Evolutionary conservation across 1,140 invertebrate species (phyloP).

Genomic region (Scaptomyza pallida): DNA sequence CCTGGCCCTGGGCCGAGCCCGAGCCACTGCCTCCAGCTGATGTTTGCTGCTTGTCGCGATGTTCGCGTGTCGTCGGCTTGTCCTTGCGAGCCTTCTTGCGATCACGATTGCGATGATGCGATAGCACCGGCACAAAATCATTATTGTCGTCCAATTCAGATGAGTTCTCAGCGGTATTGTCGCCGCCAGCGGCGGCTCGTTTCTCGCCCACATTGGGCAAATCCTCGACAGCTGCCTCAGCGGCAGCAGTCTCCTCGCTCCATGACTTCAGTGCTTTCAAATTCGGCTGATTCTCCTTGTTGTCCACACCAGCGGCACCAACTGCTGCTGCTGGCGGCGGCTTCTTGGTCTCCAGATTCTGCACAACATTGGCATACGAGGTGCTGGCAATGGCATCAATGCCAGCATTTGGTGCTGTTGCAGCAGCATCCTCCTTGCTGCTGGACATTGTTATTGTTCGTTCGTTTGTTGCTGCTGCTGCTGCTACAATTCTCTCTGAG

Average conservation of each 20-base stretch:
- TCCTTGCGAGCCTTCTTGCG: conserved; percentile 84
- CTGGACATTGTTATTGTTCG: conserved; percentile 59
- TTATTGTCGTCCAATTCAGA: conserved; percentile 84
- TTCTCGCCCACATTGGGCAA: conserved; percentile 64
- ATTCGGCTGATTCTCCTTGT: conserved; percentile 81
- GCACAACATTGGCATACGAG: conserved; percentile 76
- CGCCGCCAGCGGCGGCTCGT: conserved; percentile 70
- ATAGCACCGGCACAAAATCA: conserved; percentile 85
- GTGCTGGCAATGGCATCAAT: conserved; percentile 17
- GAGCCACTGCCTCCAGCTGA: conserved; percentile 59
- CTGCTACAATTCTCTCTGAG: conserved; percentile 53
- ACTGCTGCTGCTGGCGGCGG: too few relatives aligned
- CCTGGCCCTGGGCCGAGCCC: conserved; percentile 43
- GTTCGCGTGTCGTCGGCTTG: conserved; percentile 62
- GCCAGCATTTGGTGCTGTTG: conserved; percentile 22
- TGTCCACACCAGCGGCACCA: conserved; percentile 49
- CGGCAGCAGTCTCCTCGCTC: conserved; percentile 77
- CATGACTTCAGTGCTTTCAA: conserved; percentile 79
- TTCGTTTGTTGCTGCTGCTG: conserved; percentile 14
- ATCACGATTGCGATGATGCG: conserved; percentile 84
- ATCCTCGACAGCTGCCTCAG: conserved; percentile 58
- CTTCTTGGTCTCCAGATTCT: conserved; percentile 78
- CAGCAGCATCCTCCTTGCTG: conserved; percentile 72
- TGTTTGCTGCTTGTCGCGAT: conserved; percentile 48
- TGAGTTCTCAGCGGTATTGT: conserved; percentile 81